Base-by-base conservation (phyloP, 2,113 vertebrate species). In the Tragelaphus scriptus region DNA sequence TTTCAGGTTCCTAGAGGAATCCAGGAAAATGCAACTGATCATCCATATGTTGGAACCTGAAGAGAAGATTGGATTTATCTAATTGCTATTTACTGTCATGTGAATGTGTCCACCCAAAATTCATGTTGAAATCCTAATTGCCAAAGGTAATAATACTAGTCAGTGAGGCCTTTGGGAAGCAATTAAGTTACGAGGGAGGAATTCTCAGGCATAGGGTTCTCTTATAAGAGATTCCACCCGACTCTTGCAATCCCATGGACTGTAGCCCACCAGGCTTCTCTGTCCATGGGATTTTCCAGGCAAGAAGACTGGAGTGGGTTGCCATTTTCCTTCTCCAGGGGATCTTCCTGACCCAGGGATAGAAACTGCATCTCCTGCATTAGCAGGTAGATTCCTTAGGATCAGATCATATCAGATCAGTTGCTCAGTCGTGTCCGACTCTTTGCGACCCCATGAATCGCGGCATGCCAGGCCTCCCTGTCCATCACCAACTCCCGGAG, bases 51-150 rank as follows among this genome's bases (percentile, higher is more conserved):
- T 92, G 23, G 75, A 95, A 77, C 10, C 10, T 26, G 15, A 93
- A 91, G 81, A 93, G 9, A 93, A 87, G 84, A 85, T 30, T 85
- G 30, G 4, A 32, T 79, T 90, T 95, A 56, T 63, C 56, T 97
- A 80, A 89, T 90, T 89, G 55, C 1, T 26, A 58, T 90, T 82
- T 94, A 32, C 49, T 81, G 32, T 59, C 7, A 1, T 68, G 40
- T 59, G 49, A 90, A 86, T 68, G 14, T 86, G 44, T 58, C 17
- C 30, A 9, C 88, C 30, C 32, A 19, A 90, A 93, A 93, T 65
- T 79, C 21, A 80, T 19, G 36, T 58, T 96, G 80, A 85, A 94
- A 90, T 59, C 87, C 10, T 86, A 77, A 80, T 8, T 65, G 86
- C 19, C 21, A 94, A 80, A 86, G 7, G 19, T 86, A 59, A 93